Conservation (phyloP, 2,888 invertebrate genomes). For the Gortyna flavago region DNA sequence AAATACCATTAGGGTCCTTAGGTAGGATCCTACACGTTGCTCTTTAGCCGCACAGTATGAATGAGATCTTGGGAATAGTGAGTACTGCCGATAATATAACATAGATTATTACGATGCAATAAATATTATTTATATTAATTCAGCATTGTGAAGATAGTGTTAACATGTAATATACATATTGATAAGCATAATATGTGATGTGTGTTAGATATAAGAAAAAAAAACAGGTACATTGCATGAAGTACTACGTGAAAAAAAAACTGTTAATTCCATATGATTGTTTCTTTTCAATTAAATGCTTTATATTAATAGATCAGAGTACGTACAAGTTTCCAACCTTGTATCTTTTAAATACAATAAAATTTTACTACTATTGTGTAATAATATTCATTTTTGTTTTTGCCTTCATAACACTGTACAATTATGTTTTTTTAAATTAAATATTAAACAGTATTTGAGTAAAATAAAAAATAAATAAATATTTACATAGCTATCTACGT, state of each 20-base stretch:
- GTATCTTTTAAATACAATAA: constrained; percentile 1
- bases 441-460: not conserved
- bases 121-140: constrained; percentile 23
- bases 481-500: no score
- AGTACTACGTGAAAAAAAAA: constrained; percentile 2
- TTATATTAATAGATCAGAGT: constrained; percentile 26
- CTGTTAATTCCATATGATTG: constrained; percentile 9
- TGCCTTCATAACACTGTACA: not conserved
- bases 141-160: constrained; percentile 17
- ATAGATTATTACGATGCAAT: constrained; percentile 65
- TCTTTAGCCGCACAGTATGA: constrained; percentile 88
- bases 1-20: constrained; percentile 89
- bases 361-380: constrained; percentile 7
- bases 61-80: constrained; percentile 87
- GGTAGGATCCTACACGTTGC: constrained; percentile 87
- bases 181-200: constrained; percentile 45
- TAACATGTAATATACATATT: constrained; percentile 7
- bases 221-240: not conserved
- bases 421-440: not conserved
- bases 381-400: constrained; percentile 2
- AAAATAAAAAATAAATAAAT: not conserved
- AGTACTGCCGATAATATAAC: constrained; percentile 83
- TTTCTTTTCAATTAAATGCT: constrained; percentile 20
- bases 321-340: constrained; percentile 18
- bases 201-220: constrained; percentile 18